Evolutionary conservation across 2,113 vertebrate genomes (phyloP).

Genomic region (Neodontobutis hainanensis): DNA sequence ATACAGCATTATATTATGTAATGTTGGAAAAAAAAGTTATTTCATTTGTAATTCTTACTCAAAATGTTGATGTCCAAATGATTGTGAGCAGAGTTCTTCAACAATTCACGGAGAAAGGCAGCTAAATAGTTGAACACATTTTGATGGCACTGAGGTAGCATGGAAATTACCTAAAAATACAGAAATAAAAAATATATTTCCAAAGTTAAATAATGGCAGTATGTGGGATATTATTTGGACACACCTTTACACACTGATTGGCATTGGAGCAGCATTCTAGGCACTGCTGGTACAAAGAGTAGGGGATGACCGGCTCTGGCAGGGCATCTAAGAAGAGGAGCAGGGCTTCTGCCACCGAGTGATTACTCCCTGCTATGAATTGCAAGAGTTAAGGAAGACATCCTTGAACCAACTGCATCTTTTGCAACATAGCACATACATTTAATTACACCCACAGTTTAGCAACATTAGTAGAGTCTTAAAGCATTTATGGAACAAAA

Average conservation of each 20-base stretch:
- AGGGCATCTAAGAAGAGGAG: slow-evolving; percentile 95
- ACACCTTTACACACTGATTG: slow-evolving; percentile 86
- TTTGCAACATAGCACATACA: slow-evolving; percentile 1
- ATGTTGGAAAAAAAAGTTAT: neutral
- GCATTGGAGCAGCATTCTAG: slow-evolving; percentile 80
- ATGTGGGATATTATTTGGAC: neutral
- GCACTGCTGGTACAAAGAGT: slow-evolving; percentile 81
- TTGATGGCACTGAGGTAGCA: slow-evolving; percentile 86
- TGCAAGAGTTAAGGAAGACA: slow-evolving; percentile 55
- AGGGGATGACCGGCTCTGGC: slow-evolving; percentile 92
- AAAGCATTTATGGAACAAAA: slow-evolving; percentile 40
- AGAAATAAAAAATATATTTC: neutral
- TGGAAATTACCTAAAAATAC: slow-evolving; percentile 82
- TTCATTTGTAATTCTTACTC: slow-evolving; percentile 77
- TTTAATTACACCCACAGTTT: too few relatives aligned
- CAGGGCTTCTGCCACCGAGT: slow-evolving; percentile 93
- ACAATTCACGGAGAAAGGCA: slow-evolving; percentile 89
- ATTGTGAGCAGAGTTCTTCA: slow-evolving; percentile 88
- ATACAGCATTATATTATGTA: slow-evolving; percentile 5
- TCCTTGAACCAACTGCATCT: neutral
- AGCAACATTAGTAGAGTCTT: neutral
- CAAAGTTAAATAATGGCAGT: neutral
- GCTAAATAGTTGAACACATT: slow-evolving; percentile 93
- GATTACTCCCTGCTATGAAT: slow-evolving; percentile 88
- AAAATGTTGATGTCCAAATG: slow-evolving; percentile 88